Base-by-base conservation (phyloP, 1,140 invertebrate species). In the Drosophila truncata region DNA sequence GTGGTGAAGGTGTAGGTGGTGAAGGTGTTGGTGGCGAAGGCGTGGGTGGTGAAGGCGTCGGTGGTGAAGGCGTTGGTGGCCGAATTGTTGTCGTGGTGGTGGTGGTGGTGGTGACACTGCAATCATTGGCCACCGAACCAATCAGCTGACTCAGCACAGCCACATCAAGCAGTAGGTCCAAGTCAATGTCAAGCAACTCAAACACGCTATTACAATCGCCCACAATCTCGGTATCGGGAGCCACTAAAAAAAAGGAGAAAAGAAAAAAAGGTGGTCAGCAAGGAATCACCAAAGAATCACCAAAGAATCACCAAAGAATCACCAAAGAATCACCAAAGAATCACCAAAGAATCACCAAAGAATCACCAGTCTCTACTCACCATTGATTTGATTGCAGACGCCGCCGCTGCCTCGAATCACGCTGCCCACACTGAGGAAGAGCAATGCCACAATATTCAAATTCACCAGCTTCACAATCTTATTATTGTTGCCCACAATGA, bases 401-500 rank as follows among this genome's bases (percentile, higher is more conserved):
- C 65, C 76, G 10, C 76, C 76, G 18, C 75, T 78, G 27, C 74
- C 74, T 2, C 52, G 44, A 23, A 78, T 59, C 4, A 70, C 39
- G 33, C 70, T 78, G 8, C 70, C n/a, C 20, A 78, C 50, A 20
- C 58, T 54, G 14, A 78, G 37, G 47, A 70, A 70, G 4, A 66
- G 62, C n/a, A 52, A 16, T 1, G 27, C 52, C 27, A 78, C n/a
- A 13, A 54, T 11, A 9, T 78, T 54, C 7, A 78, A 5, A 13
- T 78, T 78, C 7, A 78, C 50, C 54, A 78, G 31, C 35, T 70
- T 73, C 1, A 61, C 35, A 8, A 88, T 60, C 4, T 33, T 54
- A 25, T 80, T 88, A 6, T 83, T 70, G 33, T 87, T 14, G 0
- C 77, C 84, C 8, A 88, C 13, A n/a, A 87, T 44, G 9, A 87